These are phyloP conservation scores for Tricholaema leucomelas DNA, from an alignment of 2,113 vertebrate genomes.

Conservation along the genomic window DNA sequence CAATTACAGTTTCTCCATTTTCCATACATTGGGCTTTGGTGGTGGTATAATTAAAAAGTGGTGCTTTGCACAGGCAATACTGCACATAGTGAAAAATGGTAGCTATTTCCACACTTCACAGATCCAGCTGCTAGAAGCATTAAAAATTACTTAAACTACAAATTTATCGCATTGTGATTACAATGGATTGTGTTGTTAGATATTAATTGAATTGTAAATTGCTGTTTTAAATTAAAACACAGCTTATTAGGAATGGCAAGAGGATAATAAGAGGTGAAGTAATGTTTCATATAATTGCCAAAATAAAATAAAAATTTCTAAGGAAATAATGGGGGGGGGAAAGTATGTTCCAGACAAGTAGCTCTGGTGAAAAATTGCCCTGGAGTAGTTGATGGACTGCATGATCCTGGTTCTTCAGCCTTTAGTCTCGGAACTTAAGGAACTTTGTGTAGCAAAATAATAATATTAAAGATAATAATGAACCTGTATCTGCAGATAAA, in stretches of 20 bases:
- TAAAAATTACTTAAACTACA: conserved; percentile 81
- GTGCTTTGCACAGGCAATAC: conserved; percentile 55
- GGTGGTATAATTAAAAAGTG: conserved; percentile 69
- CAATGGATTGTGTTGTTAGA: conserved; percentile 74
- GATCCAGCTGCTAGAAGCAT: conserved; percentile 74
- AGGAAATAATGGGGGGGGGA: not conserved
- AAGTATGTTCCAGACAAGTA: not conserved
- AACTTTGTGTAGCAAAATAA: not conserved
- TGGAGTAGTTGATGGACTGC: not conserved
- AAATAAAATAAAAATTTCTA: conserved; percentile 59
- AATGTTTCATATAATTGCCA: conserved; percentile 68
- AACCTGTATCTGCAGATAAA: not conserved
- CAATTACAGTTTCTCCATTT: conserved; percentile 35
- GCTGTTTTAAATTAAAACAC: conserved; percentile 78
- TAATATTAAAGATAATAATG: not conserved
- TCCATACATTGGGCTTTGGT: conserved; percentile 16
- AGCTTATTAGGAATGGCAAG: conserved; percentile 69
- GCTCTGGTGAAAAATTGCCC: not conserved
- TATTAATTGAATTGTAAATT: conserved; percentile 78
- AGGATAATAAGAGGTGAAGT: conserved; percentile 60
- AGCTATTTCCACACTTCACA: conserved; percentile 80
- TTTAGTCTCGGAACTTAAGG: not conserved
- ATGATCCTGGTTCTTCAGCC: not conserved
- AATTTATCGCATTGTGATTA: conserved; percentile 73
- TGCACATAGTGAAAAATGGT: conserved; percentile 75